Base-by-base conservation (phyloP, 2,797 vertebrate species). In the Danio aesculapii region DNA sequence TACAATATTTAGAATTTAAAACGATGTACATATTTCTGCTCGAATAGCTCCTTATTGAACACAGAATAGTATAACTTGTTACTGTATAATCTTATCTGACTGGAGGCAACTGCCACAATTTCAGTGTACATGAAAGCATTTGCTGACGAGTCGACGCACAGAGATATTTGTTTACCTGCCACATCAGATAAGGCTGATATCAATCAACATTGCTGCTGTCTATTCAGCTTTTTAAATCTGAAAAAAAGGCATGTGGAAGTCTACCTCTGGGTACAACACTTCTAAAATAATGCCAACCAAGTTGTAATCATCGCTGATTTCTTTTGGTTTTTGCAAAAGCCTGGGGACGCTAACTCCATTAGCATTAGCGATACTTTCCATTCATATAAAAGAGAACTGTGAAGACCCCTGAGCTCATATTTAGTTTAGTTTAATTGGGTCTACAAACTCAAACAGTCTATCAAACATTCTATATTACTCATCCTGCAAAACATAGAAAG, bases 401-500 rank as follows among this genome's bases (percentile, higher is more conserved):
- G 8, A 57, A 47, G 12, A 47, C 50, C 8, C n/a, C 52, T 3
- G 16, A 57, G 43, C 44, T 68, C 68, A 69, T 43, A 46, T 61
- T 61, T 16, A 50, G 30, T 62, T 44, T 62, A 62, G 21, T 17
- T 7, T 49, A 30, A 13, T 30, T n/a, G n/a, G 19, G 14, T 9
- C 7, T 17, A 53, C 19, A 13, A 58, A 49, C 59, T 68, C 16
- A 17, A 39, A 64, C 30, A 63, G 41, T 12, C 44, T 8, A 41
- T 6, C 4, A 50, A 58, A 17, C 7, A 10, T 55, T 5, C 39
- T 44, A 71, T 13, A 41, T 12, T 6, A 41, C 5, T 13, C 1
- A 62, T 6, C 39, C 68, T n/a, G 14, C 57, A 55, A 66, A 80
- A 57, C 68, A 73, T 79, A 71, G 77, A 72, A 73, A 72, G 61